Evolutionary conservation across 2,113 vertebrate species (phyloP).

Genomic region (Halcyon malimbica): DNA sequence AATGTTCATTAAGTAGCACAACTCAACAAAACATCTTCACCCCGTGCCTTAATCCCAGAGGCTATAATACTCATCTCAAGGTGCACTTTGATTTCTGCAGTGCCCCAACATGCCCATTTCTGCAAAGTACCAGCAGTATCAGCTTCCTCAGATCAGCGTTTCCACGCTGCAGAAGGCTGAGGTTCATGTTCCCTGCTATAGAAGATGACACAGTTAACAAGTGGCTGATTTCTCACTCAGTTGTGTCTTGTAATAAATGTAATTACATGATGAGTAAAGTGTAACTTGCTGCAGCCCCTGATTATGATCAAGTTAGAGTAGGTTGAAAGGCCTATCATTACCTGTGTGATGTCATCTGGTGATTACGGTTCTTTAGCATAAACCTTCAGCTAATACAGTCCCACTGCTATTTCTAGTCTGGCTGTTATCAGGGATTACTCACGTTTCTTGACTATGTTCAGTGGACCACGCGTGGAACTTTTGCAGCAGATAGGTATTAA

Average conservation of each 20-base stretch:
- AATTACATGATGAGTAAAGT: background rate
- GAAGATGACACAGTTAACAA: background rate
- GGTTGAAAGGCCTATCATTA: background rate
- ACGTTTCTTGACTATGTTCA: background rate
- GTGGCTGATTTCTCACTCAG: background rate
- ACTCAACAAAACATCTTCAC: background rate
- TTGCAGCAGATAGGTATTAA: background rate
- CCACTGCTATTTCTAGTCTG: background rate
- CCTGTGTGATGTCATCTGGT: background rate
- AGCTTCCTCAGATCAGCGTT: background rate
- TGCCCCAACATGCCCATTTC: background rate
- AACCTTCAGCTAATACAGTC: background rate
- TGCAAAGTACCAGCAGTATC: background rate
- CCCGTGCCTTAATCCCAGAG: background rate
- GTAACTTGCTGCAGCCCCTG: background rate
- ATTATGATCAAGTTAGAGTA: background rate
- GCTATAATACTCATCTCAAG: background rate
- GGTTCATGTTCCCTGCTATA: accelerated
- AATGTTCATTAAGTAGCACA: background rate
- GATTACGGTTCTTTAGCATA: background rate
- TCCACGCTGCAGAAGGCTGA: background rate
- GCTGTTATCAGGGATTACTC: background rate
- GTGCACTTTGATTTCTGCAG: background rate
- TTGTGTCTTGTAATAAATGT: background rate
- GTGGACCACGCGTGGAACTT: background rate